phyloP scores from a whole-genome alignment of 2,797 vertebrate species.

The Peromyscus nudipes region DNA sequence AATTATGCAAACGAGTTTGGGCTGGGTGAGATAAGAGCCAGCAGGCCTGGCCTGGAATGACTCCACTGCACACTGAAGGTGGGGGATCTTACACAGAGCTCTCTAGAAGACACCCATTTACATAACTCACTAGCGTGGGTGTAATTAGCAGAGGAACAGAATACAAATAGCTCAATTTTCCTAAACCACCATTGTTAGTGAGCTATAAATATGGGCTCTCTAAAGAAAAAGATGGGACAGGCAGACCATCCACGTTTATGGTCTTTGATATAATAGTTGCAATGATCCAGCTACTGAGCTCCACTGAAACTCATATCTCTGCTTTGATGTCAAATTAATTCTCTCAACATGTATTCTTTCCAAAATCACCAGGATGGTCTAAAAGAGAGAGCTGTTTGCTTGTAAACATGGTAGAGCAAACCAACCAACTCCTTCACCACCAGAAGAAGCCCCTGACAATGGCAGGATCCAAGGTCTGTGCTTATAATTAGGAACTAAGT shows the following conservation, averaged over 20 bases:
- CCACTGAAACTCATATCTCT: conserved; percentile 20
- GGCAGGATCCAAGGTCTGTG: not conserved
- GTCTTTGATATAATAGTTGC: not conserved
- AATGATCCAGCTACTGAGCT: conserved; percentile 28
- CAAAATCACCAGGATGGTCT: conserved; percentile 19
- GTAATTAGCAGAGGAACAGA: conserved; percentile 63
- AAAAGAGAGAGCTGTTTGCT: not conserved
- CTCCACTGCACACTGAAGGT: not conserved
- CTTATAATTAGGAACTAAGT: conserved; percentile 29
- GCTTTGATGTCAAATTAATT: conserved; percentile 55
- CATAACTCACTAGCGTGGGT: conserved; percentile 22
- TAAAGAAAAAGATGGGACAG: not conserved
- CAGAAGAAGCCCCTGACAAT: not conserved
- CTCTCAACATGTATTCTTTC: not conserved
- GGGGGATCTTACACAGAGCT: conserved; percentile 38
- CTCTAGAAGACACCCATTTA: conserved; percentile 52
- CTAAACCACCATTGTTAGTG: conserved; percentile 33
- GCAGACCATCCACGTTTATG: not conserved
- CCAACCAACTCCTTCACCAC: not conserved
- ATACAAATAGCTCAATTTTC: conserved; percentile 55
- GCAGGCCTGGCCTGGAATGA: not conserved
- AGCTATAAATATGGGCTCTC: conserved; percentile 31
- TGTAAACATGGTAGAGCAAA: conserved; percentile 22
- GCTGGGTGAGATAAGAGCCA: not conserved
- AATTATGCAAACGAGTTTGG: not conserved